Evolutionary conservation across 53 echinoderm and acorn worm genomes (phyloP), one percentile per base, ranked within the genome.

Genomic region (Paracentrotus lividus): DNA sequence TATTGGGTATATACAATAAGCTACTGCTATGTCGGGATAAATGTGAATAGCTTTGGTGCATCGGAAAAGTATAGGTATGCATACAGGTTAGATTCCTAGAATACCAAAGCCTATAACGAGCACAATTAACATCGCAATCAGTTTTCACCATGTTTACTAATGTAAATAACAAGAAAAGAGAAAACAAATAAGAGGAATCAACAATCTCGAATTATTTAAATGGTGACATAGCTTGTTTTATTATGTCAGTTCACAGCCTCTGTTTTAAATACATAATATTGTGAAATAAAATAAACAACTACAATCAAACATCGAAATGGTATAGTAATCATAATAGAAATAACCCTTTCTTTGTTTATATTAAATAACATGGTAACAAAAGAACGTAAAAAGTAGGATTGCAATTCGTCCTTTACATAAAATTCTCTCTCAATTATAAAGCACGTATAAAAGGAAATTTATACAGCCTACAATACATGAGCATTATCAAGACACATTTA

Each of bases 211-310:
- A 85, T 66, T 24, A 27, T 90, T 67, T 90, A 23, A 61, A 64
- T 18, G n/a, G 60, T 90, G 90, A 90, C 90, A 90, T 90, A 90
- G 90, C 90, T 13, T 53, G 65, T 85, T 72, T 87, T 90, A 90
- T 90, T 90, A 90, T 90, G 90, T 65, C 90, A 66, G 66, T 66
- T 90, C 90, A 67, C 65, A 64, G 66, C 90, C 64, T 90, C 53
- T 51, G 36, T 72, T 52, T 61, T 90, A 65, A 90, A 90, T 65
- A 90, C 90, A 90, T 65, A 42, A 42, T 36, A 44, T 61, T 51
- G 49, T 61, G 27, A 85, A 85, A 85, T 32, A 85, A 85, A 29
- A 51, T 85, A 2, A 85, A 85, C 51, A 14, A 49, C 47, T 85
- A 85, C 26, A 85, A 26, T 45, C 27, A 85, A 31, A 85, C 47